These are phyloP conservation scores for Apodemus sylvaticus DNA, from an alignment of 2,113 vertebrate species.

Conservation along the genomic window DNA sequence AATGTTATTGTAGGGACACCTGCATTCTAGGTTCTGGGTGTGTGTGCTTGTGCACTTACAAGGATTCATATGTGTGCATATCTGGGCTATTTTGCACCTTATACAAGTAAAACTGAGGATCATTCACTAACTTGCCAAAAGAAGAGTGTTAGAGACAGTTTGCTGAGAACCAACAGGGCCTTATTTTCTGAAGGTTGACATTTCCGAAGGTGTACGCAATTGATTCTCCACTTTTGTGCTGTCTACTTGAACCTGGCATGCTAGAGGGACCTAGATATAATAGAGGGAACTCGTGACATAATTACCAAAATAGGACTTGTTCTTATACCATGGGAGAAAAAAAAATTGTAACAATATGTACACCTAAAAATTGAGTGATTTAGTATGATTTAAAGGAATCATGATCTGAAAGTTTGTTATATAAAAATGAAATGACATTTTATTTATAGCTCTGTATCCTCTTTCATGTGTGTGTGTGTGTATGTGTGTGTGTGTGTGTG, in stretches of 20 bases:
- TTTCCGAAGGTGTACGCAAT: no score
- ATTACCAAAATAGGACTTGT: neutral
- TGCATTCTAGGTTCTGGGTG: neutral
- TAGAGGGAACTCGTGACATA: neutral
- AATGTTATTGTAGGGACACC: neutral
- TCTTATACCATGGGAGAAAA: neutral
- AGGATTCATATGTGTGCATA: neutral
- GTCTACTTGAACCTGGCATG: neutral
- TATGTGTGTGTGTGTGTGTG: no score
- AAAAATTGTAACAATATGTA: neutral
- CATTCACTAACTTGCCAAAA: neutral
- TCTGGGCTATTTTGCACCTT: neutral
- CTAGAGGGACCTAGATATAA: neutral
- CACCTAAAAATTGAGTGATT: neutral
- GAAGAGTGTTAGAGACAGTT: neutral
- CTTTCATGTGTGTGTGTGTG: no score
- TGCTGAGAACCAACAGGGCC: neutral
- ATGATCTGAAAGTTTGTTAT: neutral
- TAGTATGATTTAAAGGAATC: neutral
- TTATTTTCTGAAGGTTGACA: neutral
- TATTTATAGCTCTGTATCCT: neutral
- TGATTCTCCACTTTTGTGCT: neutral
- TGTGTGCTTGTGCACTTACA: no score
- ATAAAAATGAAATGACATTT: conserved; percentile 3
- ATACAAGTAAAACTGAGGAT: neutral